These are phyloP conservation scores for Nephrotoma appendiculata DNA, from an alignment of 2,888 invertebrate genomes.

Conservation along the genomic window DNA sequence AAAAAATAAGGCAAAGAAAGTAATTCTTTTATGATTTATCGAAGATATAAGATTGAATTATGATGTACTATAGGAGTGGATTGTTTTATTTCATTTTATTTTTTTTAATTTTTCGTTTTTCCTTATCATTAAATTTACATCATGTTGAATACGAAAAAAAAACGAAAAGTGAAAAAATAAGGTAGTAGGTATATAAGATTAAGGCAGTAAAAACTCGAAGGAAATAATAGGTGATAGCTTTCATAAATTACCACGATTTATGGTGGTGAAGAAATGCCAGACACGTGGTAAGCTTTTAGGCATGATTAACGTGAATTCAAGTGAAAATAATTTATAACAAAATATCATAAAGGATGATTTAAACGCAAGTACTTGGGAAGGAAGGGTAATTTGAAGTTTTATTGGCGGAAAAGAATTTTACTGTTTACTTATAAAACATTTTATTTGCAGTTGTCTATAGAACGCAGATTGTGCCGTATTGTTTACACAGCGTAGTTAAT, in stretches of 20 bases:
- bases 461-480: too few relatives aligned
- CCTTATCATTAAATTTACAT: neutral
- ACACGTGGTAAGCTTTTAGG: neutral
- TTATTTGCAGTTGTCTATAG: too few relatives aligned
- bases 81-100: neutral
- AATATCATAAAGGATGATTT: neutral
- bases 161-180: neutral
- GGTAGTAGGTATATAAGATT: neutral
- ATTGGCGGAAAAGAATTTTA: too few relatives aligned
- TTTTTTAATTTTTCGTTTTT: neutral
- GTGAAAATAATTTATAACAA: neutral
- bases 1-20: neutral
- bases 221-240: neutral
- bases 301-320: neutral
- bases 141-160: neutral
- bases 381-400: neutral
- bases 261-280: neutral
- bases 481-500: too few relatives aligned
- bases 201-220: neutral
- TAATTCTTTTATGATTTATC: neutral
- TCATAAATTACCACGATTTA: neutral
- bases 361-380: neutral
- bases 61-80: neutral
- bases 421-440: too few relatives aligned
- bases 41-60: neutral